Evolutionary conservation across 2,888 invertebrate species (phyloP).

Genomic region (Diadegma fenestrale): DNA sequence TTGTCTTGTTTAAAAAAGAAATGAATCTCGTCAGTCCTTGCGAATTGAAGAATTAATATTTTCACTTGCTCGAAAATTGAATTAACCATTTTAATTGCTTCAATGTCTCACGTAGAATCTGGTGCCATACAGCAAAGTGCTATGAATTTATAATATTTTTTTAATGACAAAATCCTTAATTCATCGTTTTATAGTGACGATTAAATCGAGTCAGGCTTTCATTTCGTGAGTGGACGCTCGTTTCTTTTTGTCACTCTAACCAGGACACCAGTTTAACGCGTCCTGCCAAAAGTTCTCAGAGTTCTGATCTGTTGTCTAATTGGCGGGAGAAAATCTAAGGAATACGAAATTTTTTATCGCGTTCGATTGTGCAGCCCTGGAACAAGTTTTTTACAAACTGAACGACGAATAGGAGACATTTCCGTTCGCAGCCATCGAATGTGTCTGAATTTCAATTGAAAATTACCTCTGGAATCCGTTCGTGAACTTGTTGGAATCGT

Average conservation of each 20-base stretch:
- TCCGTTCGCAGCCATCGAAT: background rate
- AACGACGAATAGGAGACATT: background rate
- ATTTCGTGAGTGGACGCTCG: background rate
- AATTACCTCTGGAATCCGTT: background rate
- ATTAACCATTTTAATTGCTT: slow-evolving; percentile 35
- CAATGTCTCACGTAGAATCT: background rate
- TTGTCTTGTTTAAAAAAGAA: background rate
- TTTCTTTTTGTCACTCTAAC: background rate
- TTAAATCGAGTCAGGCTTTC: background rate
- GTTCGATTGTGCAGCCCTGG: background rate
- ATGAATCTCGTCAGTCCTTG: background rate
- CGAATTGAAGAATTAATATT: background rate
- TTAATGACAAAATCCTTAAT: background rate
- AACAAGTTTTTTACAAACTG: background rate
- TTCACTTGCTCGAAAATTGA: slow-evolving; percentile 6
- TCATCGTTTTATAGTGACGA: background rate
- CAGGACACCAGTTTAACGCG: background rate
- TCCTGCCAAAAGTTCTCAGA: background rate
- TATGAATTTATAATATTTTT: background rate
- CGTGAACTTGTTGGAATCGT: background rate
- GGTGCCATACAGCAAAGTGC: slow-evolving; percentile 40
- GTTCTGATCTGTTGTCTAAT: too few relatives aligned
- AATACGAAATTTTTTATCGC: background rate
- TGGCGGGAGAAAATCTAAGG: background rate
- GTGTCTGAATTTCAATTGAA: background rate